Base-by-base conservation (phyloP, 2,797 vertebrate genomes). In the Notolabrus celidotus region DNA sequence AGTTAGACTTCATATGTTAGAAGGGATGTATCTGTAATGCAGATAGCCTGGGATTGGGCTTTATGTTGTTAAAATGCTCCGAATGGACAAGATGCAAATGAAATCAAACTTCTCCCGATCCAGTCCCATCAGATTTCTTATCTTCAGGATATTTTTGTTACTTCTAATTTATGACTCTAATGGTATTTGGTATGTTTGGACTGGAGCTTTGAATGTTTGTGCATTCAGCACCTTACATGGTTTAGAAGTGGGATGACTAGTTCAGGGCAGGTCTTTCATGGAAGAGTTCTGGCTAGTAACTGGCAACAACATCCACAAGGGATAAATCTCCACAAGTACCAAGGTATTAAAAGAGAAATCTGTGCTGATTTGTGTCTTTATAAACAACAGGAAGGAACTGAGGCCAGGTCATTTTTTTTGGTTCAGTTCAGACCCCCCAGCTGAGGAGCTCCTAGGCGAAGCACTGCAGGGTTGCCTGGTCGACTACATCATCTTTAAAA, bases 351-450 rank as follows among this genome's bases (percentile, higher is more conserved):
- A 55, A 86, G 29, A 41, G 67, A 77, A 84, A 82, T 59, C 65
- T 65, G 64, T 80, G 70, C 63, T 71, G 81, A 86, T 88, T 88
- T 87, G 70, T 83, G 76, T 71, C 69, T 87, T 82, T 80, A 77
- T 79, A 87, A 86, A 88, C 72, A 85, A 87, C 76, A 86, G 85
- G 80, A 91, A 89, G 83, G 56, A 82, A 86, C 68, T 82, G 78
- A 72, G 76, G 84, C 57, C 27, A 11, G 41, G 66, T 9, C 64
- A 60, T 71, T 80, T 81, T 71, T 82, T 80, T 43, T 20, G 22
- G 11, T 23, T 27, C n/a, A 19, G 72, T 77, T 73, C 31, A 2
- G 23, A 25, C 46, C 53, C 73, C 60, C 50, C 20, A 47, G 29
- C 17, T 61, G 61, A 61, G 47, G 65, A 72, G 65, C 66, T 77